Percentiles rank a stretch among this genome's conserved stretches.
These are phyloP conservation scores for Caenorhabditis sp. DNA, from an alignment of 2,888 invertebrate species.

Conservation along the genomic window DNA sequence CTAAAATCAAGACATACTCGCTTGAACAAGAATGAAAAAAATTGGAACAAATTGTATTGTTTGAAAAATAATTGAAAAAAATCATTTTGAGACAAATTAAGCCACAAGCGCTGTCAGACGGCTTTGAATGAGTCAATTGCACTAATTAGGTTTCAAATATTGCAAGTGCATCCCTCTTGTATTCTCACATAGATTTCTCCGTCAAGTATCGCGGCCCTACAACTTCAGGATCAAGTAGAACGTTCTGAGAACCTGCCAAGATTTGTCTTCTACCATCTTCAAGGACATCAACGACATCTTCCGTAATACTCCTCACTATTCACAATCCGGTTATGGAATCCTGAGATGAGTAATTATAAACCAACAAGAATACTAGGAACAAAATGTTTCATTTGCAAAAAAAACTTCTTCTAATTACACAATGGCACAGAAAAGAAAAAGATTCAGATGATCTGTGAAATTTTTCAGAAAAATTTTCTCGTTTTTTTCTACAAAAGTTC, in stretches of 20 bases:
- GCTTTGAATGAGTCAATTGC: neutral
- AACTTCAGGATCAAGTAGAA: slow-evolving; percentile 27
- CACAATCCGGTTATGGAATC: slow-evolving; percentile 16
- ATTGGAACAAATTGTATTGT: neutral
- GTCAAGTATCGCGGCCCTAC: slow-evolving; percentile 23
- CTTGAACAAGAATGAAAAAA: too few species aligned
- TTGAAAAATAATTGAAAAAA: slow-evolving; percentile 2
- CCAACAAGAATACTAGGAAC: neutral
- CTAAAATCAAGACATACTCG: neutral
- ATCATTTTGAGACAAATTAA: too few species aligned
- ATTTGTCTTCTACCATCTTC: slow-evolving; percentile 10
- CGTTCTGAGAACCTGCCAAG: slow-evolving; percentile 29
- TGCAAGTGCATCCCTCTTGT: slow-evolving; percentile 2
- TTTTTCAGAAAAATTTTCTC: too few species aligned
- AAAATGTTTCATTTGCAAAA: neutral
- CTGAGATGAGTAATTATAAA: slow-evolving; percentile 27
- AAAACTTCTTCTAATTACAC: neutral
- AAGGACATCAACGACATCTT: slow-evolving; percentile 29
- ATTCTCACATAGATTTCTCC: neutral
- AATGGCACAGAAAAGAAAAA: too few species aligned
- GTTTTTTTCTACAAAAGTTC: too few species aligned
- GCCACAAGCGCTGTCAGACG: neutral
- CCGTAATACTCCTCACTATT: slow-evolving; percentile 20
- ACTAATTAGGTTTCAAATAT: slow-evolving; percentile 14
- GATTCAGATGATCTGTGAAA: too few species aligned